Evolutionary conservation across 1,140 invertebrate genomes (phyloP), one percentile per base, ranked within the genome.

Genomic region (Cotesia glomerata): DNA sequence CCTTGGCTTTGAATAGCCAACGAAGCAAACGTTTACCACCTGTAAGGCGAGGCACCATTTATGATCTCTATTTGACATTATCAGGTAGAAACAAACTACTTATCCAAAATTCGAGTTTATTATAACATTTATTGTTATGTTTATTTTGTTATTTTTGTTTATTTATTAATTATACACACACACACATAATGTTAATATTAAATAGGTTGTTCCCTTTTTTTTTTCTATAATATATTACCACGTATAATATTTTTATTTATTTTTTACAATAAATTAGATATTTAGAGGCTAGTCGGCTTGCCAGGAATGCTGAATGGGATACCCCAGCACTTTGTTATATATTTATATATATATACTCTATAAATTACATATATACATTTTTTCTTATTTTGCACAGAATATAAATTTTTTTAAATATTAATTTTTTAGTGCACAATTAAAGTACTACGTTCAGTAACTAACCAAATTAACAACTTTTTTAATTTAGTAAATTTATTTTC

Each of bases 11-110:
- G 88, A 90, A 91, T 85, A 92, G 92, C 82, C 88, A 90, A 82
- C 90, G 93, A 82, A 91, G 92, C 84, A 95, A 95, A 89, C 90
- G 93, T 84, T 92, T 95, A 82, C 93, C 94, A 83, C 90, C 93
- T 71, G 90, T 95, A 84, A 94, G 93, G 89, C 89, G 94, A 88
- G 94, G 93, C 81, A 92, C 92, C 86, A 90, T 91, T 86, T 91
- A 93, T 88, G 93, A 95, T 89, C 92, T 94, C 81, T 95, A 95
- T 88, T 90, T 94, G 85, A 94, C 92, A 86, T 93, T 93, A 86
- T 94, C 93, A 94, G 94, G 93, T 95, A 90, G 88, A 87, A 86
- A 71, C 39, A 45, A 61, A 82, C 71, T 81, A 75, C 72, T 84
- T 84, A 80, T 74, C 80, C 79, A 75, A 75, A 84, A 79, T 80